Conservation (phyloP, 2,113 vertebrate genomes). For the Bostrychus sinensis region DNA sequence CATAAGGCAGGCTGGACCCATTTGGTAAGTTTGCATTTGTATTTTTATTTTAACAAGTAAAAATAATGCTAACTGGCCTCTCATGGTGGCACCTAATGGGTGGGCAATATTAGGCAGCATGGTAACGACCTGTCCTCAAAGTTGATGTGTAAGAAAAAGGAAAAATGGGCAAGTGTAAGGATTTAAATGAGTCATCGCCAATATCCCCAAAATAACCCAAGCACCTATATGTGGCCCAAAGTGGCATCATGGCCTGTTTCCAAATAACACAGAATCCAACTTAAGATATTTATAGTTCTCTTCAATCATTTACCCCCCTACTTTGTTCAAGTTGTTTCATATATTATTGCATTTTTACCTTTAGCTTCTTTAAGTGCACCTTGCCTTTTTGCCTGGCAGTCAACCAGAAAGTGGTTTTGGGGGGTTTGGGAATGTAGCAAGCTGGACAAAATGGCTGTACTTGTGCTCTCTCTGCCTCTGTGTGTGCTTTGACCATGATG, state of each 20-base stretch:
- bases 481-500: constrained; percentile 42
- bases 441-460: constrained; percentile 44
- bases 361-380: constrained; percentile 25
- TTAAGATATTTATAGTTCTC: constrained; percentile 58
- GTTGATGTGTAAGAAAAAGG: too few relatives aligned
- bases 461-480: constrained; percentile 14
- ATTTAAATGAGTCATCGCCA: too few relatives aligned
- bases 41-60: constrained; percentile 55
- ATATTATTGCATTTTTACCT: constrained; percentile 60
- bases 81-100: too few relatives aligned
- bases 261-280: constrained; percentile 49
- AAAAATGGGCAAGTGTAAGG: too few relatives aligned
- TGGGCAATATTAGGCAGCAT: too few relatives aligned
- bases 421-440: constrained; percentile 34
- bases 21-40: constrained; percentile 45
- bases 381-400: constrained; percentile 46
- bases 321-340: constrained; percentile 44
- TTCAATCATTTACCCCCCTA: constrained; percentile 67
- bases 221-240: constrained; percentile 25
- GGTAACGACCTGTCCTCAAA: too few relatives aligned
- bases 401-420: constrained; percentile 46
- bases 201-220: too few relatives aligned
- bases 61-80: constrained; percentile 48
- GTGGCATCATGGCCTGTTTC: constrained; percentile 43
- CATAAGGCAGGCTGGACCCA: constrained; percentile 27